Base-by-base conservation (phyloP, 1,140 invertebrate genomes). In the Ceratina australensis region DNA sequence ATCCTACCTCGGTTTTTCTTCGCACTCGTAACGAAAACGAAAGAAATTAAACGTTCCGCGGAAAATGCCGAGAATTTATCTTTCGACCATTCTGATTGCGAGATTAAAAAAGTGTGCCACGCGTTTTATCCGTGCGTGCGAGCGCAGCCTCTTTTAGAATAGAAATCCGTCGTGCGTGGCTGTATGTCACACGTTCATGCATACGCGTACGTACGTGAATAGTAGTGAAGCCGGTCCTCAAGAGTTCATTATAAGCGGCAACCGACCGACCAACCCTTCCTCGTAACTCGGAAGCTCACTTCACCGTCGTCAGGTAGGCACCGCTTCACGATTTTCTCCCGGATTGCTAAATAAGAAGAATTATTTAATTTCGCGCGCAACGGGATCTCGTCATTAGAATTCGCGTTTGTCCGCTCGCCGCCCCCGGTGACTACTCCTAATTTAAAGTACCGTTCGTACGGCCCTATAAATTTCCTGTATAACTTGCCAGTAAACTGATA, bases 231-330 rank as follows among this genome's bases (percentile, higher is more conserved):
- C 49, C 72, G 61, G 54, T 57, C 33, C 72, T 85, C 71, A 64
- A 85, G 83, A 78, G 61, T 78, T 82, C 63, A 79, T 79, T 68
- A 74, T 59, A 68, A 79, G 42, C 73, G 15, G 57, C 60, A 78
- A 72, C 66, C 76, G 54, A 67, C 33, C 65, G 64, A 74, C 56
- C 60, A 54, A 66, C 68, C 4, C 60, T 18, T 59, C 22, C 66
- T 78, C 57, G 71, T 49, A 59, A 20, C 26, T 80, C 63, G 24
- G 28, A 49, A 24, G 22, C 54, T 80, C 66, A 22, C 67, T 71
- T 69, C 10, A 50, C 33, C 60, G 20, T 42, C 42, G 16, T 47
- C 71, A 69, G 75, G 54, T 69, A 76, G 68, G 24, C 69, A 64
- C 60, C 63, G 64, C 57, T 24, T 24, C 50, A n/a, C 60, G 15